phyloP scores from a whole-genome alignment of 2,797 vertebrate genomes.

The Lithobates pipiens region DNA sequence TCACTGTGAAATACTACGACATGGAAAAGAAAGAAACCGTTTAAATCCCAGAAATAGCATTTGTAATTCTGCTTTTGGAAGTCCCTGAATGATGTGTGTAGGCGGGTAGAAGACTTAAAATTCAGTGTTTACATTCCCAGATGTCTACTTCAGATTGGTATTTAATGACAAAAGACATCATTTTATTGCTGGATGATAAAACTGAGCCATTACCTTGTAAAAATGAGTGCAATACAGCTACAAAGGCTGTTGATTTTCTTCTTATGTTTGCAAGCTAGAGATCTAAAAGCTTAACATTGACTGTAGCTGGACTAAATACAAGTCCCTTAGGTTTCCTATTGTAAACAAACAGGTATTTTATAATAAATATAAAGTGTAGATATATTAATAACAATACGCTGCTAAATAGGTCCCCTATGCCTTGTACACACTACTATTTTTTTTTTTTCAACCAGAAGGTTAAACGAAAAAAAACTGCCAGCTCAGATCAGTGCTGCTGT shows the following conservation, averaged over 20 bases:
- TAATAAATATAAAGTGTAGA: too few relatives aligned
- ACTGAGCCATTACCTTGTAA: slow-evolving; percentile 23
- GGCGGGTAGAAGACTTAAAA: slow-evolving; percentile 34
- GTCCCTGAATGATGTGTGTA: slow-evolving; percentile 47
- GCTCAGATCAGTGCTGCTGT: too few relatives aligned
- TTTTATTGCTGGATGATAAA: slow-evolving; percentile 51
- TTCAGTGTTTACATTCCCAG: slow-evolving; percentile 36
- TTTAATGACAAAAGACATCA: slow-evolving; percentile 49
- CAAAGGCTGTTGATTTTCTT: slow-evolving; percentile 5
- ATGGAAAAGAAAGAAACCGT: background rate
- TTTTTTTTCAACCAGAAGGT: too few relatives aligned
- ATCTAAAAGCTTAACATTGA: background rate
- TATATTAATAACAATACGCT: too few relatives aligned
- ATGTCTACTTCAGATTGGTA: slow-evolving; percentile 44
- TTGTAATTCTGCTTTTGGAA: slow-evolving; percentile 38
- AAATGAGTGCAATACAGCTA: slow-evolving; percentile 26
- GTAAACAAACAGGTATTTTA: background rate
- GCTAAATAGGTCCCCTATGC: too few relatives aligned
- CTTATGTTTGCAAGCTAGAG: slow-evolving; percentile 8
- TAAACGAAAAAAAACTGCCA: too few relatives aligned
- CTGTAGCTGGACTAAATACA: background rate
- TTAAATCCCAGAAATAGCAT: slow-evolving; percentile 32
- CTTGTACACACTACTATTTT: too few relatives aligned
- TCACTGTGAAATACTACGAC: slow-evolving; percentile 20
- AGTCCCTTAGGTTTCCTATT: background rate